Percentiles rank a stretch among this genome's conserved stretches.
phyloP scores from a whole-genome alignment of 2,113 vertebrate species.

The Pagrus major region DNA sequence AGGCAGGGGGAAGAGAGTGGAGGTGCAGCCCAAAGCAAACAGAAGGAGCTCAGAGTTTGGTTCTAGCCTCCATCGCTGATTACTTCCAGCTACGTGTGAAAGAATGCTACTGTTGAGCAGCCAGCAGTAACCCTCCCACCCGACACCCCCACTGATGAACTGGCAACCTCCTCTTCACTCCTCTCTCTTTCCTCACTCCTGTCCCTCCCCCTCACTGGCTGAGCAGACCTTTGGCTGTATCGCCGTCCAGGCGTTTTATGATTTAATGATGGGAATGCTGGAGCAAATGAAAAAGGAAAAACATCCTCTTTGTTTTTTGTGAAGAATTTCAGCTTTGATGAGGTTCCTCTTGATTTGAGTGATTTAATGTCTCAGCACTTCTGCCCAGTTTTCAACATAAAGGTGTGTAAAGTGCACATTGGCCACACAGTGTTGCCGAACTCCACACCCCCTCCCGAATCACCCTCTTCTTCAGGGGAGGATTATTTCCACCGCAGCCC shows the following conservation, averaged over 20 bases:
- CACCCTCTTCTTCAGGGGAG: neutral
- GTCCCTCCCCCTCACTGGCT: neutral
- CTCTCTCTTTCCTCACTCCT: slow-evolving; percentile 14
- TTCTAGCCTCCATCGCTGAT: slow-evolving; percentile 55
- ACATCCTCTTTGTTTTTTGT: neutral
- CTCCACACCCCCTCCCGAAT: neutral
- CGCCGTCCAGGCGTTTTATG: slow-evolving; percentile 39
- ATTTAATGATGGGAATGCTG: slow-evolving; percentile 52
- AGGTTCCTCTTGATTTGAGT: neutral
- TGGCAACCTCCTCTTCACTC: slow-evolving; percentile 33
- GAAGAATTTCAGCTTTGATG: neutral
- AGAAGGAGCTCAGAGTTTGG: slow-evolving; percentile 47
- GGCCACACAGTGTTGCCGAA: neutral
- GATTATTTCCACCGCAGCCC: neutral
- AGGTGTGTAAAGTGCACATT: neutral
- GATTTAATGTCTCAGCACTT: neutral
- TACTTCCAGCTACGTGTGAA: slow-evolving; percentile 69
- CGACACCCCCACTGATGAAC: slow-evolving; percentile 26
- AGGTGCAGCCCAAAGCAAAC: slow-evolving; percentile 65
- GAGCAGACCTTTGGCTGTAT: slow-evolving; percentile 5
- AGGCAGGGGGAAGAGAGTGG: slow-evolving; percentile 1
- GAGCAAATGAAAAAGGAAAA: slow-evolving; percentile 51
- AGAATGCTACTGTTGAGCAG: slow-evolving; percentile 71
- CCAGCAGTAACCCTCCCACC: slow-evolving; percentile 42
- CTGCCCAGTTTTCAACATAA: neutral